phyloP scores from a whole-genome alignment of 2,113 vertebrate genomes.

The Platycercus adscitus region DNA sequence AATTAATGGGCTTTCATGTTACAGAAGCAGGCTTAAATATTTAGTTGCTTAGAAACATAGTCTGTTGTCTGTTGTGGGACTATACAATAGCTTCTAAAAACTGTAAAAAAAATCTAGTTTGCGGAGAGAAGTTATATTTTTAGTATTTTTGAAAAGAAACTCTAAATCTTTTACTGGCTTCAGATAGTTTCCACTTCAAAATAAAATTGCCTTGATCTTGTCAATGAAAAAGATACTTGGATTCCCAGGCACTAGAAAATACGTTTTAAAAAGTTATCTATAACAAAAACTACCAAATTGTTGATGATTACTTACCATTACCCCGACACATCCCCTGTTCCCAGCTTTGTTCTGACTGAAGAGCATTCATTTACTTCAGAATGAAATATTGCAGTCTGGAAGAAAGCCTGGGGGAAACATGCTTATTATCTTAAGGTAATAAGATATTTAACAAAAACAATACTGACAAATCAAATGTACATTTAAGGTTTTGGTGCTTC shows the following conservation, averaged over 20 bases:
- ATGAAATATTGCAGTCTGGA: background rate
- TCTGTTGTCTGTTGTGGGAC: background rate
- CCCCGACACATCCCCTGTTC: background rate
- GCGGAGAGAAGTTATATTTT: background rate
- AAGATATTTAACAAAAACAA: background rate
- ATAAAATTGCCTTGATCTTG: background rate
- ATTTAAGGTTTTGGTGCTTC: background rate
- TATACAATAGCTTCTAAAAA: background rate
- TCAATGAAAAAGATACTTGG: background rate
- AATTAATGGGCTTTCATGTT: background rate
- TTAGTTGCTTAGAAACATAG: background rate
- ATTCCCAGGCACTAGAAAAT: background rate
- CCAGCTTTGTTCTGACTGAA: background rate
- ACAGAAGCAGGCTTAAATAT: background rate
- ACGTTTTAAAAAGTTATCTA: rapidly evolving
- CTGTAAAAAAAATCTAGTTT: background rate
- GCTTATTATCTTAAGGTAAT: background rate
- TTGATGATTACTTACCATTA: background rate
- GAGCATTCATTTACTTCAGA: background rate
- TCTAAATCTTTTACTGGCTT: background rate
- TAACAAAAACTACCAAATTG: background rate
- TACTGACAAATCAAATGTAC: background rate
- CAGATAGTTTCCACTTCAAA: background rate
- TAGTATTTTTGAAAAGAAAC: background rate
- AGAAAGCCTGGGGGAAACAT: background rate